Evolutionary conservation across 2,113 vertebrate genomes (phyloP).

Genomic region (Acanthisitta chloris): DNA sequence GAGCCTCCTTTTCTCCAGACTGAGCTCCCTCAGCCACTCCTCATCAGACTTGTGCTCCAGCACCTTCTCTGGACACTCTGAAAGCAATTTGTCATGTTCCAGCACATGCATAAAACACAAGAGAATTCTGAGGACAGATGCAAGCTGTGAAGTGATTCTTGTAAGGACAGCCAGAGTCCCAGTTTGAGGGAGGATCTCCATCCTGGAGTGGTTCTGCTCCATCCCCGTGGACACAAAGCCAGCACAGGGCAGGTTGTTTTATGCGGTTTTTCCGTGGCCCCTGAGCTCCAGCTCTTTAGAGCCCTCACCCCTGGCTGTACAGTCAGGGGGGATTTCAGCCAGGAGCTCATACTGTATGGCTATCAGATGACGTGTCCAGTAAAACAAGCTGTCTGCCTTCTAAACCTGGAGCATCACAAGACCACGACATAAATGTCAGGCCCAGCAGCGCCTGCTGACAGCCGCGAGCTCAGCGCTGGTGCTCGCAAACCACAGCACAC

Average conservation of each 20-base stretch:
- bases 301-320: neutral
- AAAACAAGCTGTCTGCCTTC: neutral
- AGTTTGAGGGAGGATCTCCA: neutral
- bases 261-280: rapidly evolving
- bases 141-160: neutral
- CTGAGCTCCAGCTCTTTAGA: rapidly evolving
- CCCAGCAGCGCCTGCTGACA: neutral
- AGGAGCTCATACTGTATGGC: neutral
- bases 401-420: slow-evolving; percentile 19
- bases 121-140: neutral
- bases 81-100: neutral
- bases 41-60: neutral
- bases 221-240: neutral
- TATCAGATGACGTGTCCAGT: neutral
- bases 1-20: neutral
- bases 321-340: neutral
- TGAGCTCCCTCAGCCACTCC: neutral
- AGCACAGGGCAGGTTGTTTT: neutral
- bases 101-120: neutral
- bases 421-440: neutral
- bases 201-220: neutral
- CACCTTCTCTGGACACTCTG: neutral
- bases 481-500: neutral
- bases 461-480: too few species aligned
- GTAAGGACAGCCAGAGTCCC: rapidly evolving